Evolutionary conservation across 2,113 vertebrate genomes (phyloP), one percentile per base, ranked within the genome.

Genomic region (Cygnus atratus): DNA sequence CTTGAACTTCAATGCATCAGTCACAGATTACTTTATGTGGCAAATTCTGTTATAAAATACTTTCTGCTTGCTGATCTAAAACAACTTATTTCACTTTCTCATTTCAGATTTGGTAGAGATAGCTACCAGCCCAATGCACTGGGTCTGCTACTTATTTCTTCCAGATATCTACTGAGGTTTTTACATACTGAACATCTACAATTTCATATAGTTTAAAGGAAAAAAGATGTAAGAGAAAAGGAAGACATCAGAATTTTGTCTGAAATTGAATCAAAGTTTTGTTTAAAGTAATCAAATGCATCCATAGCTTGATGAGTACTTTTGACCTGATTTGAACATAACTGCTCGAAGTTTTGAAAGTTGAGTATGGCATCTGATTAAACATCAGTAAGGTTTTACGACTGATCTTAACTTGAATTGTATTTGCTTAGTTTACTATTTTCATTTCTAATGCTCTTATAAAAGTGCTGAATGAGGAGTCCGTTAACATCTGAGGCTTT

Each of bases 401-500:
- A 57, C 33, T 86, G 87, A 92, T 31, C 19, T 90, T 54, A 70
- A 59, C 41, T n/a, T 71, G 55, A 88, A 73, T 63, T 74, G 65
- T 73, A n/a, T 84, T 88, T 85, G 28, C 75, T 90, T 94, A 77
- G 55, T 80, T 85, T 90, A 77, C 57, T 50, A 6, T 80, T 88
- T 83, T 88, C 85, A 9, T 73, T 88, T 91, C 37, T 21, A 41
- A 13, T 33, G 8, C 1, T 67, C 4, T 33, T 70, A 57, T 25
- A 55, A 88, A 94, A 92, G 44, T 74, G 90, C 68, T 93, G 90
- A 90, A 61, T 84, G 71, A 90, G 43, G 59, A 46, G 37, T 71
- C 24, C 15, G 29, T 71, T 80, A 72, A 55, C 35, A 88, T 67
- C 39, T 75, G 61, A 88, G 68, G 26, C 26, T 74, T 81, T 78